Evolutionary conservation across 2,888 invertebrate genomes (phyloP), one percentile per base, ranked within the genome.

Genomic region (Uropetala carovei): DNA sequence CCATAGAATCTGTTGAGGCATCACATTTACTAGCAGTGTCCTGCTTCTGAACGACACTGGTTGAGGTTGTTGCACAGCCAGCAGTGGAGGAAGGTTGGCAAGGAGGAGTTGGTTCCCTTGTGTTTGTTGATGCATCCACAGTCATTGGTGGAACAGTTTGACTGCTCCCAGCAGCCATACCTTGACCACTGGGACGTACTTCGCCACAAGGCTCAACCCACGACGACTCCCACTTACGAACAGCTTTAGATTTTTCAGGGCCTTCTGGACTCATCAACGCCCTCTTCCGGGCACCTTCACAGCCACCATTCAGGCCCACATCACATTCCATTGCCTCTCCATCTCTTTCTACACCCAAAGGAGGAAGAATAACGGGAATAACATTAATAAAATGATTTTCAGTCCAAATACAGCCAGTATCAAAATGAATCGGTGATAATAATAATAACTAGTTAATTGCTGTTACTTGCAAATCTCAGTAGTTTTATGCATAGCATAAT

Each of bases 281-380:
- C n/a, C 89, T 89, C 68, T 89, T 89, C 43, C 89, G 60, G 9
- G 64, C 89, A 89, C 64, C 89, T 64, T 89, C 89, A 68, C 89
- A 89, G 43, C 60, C 43, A 11, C 68, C 68, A 16, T 22, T 57
- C 5, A 60, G 13, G 13, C 60, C 60, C 43, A 89, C 68, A 43
- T 89, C 56, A 43, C 89, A 89, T 0, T 89, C 64, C n/a, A 64
- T 89, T 27, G 89, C 16, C n/a, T 68, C 64, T 58, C 43, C 89
- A 18, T n/a, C 64, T 64, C 89, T 43, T 18, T 11, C 89, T 68
- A n/a, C 10, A 60, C 16, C 59, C 27, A 14, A n/a, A 60, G 59
- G 16, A 9, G 60, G 27, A 57, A 82, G 27, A 10, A 5, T 18
- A 14, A 56, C 4, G 16, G 14, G 27, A 14, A 0, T 27, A 56